Percentiles rank a stretch among this genome's conserved stretches.
Conservation (phyloP, 2,797 vertebrate species). For the Fringilla coelebs region DNA sequence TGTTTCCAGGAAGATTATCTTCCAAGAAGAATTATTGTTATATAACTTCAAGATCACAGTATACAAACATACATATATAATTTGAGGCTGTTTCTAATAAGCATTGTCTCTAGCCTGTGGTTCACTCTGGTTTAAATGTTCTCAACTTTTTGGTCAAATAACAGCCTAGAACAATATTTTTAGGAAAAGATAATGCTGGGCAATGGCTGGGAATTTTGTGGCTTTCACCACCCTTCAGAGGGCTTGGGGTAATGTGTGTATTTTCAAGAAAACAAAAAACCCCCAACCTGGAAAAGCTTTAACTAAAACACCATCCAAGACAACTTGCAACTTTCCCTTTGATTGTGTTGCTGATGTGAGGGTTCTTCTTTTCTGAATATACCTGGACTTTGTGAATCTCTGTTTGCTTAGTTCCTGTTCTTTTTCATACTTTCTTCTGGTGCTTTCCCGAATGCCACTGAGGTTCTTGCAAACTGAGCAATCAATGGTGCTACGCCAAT, state of each 20-base stretch:
- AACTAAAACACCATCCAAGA: neutral
- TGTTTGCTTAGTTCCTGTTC: neutral
- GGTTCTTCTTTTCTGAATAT: neutral
- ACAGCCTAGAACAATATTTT: slow-evolving; percentile 1
- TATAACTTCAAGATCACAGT: neutral
- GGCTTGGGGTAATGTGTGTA: neutral
- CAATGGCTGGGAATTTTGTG: neutral
- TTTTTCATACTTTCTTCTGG: neutral
- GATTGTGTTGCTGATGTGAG: neutral
- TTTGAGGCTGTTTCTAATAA: slow-evolving; percentile 30
- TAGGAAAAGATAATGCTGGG: slow-evolving; percentile 6
- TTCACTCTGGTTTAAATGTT: slow-evolving; percentile 20
- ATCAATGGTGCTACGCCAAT: neutral
- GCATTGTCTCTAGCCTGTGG: neutral
- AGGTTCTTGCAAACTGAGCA: neutral
- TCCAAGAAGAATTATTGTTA: neutral
- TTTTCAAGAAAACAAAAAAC: neutral
- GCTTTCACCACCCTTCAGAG: neutral
- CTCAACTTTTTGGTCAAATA: neutral
- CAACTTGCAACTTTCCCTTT: neutral
- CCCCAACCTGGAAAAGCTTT: neutral
- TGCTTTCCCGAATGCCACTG: neutral
- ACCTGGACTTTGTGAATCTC: neutral
- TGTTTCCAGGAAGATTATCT: neutral
- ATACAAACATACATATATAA: neutral